Base-by-base conservation (phyloP, 2,113 vertebrate species). In the Siniperca chuatsi region DNA sequence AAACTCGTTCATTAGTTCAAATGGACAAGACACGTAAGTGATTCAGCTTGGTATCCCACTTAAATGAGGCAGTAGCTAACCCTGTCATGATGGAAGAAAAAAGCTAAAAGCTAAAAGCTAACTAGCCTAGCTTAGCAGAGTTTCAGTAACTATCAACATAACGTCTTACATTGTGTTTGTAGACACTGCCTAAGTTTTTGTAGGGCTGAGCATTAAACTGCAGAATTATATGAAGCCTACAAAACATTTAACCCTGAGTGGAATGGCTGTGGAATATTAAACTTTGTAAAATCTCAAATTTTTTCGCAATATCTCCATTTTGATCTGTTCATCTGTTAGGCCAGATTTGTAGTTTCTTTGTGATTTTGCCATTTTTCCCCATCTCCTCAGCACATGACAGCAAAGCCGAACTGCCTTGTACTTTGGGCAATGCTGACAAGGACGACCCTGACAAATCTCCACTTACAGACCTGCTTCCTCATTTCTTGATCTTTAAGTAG, bases 401-500 rank as follows among this genome's bases (percentile, higher is more conserved):
- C 68, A 64, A 60, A 67, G 79, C 40, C 9, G 29, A 81, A 15
- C 44, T n/a, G 66, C 55, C 1, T 8, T 33, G 58, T 13, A 72
- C 33, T 69, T 52, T 9, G 4, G 73, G n/a, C 46, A 33, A 13
- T 29, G 60, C 40, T 66, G 48, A 58, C n/a, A 44, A 61, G 12
- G 23, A 33, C 8, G 23, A 44, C 11, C 57, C 69, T 55, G 62
- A 75, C 40, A 78, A 52, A 46, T 57, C 57, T 37, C 8, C 60
- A 62, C 54, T 57, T 13, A 54, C 61, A 79, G 65, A n/a, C n/a
- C 9, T 1, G 29, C 15, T 62, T 70, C 50, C 75, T 77, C 18
- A 7, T 75, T 50, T 57, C 69, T 72, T 70, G 65, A 78, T 73
- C 58, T 65, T 23, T 35, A 29, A 18, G 74, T 6, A 69, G 58